Evolutionary conservation across 1,140 invertebrate species (phyloP).

Genomic region (Homarus americanus): DNA sequence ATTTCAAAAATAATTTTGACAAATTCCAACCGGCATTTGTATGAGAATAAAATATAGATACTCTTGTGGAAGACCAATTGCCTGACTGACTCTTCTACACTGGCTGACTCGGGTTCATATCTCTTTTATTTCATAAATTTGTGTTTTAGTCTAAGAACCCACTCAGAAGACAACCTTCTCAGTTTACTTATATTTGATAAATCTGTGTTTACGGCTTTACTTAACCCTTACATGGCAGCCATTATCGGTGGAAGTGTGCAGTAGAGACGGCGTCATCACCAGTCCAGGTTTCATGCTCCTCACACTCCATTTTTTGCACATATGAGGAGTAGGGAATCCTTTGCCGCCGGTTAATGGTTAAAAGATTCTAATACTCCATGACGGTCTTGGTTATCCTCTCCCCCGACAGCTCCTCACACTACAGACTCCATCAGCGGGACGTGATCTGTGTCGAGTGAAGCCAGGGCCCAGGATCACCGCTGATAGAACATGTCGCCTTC

Average conservation of each 20-base stretch:
- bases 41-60: background rate
- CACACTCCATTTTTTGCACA: too few relatives aligned
- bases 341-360: too few relatives aligned
- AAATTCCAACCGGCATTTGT: background rate
- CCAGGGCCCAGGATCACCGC: constrained; percentile 49
- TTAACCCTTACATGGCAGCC: background rate
- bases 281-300: too few relatives aligned
- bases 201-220: background rate
- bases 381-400: background rate
- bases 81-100: background rate
- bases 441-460: background rate
- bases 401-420: background rate
- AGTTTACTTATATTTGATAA: background rate
- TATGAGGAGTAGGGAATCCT: too few relatives aligned
- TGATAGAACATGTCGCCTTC: constrained; percentile 57
- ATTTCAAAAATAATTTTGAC: background rate
- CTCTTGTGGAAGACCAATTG: background rate
- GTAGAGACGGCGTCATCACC: too few relatives aligned
- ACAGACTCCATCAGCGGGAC: background rate
- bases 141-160: background rate
- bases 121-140: background rate
- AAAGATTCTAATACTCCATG: background rate
- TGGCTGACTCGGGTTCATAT: background rate
- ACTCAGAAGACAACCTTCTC: background rate
- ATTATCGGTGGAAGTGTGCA: too few relatives aligned